phyloP scores from a whole-genome alignment of 2,888 invertebrate species.

The Acronicta psi region DNA sequence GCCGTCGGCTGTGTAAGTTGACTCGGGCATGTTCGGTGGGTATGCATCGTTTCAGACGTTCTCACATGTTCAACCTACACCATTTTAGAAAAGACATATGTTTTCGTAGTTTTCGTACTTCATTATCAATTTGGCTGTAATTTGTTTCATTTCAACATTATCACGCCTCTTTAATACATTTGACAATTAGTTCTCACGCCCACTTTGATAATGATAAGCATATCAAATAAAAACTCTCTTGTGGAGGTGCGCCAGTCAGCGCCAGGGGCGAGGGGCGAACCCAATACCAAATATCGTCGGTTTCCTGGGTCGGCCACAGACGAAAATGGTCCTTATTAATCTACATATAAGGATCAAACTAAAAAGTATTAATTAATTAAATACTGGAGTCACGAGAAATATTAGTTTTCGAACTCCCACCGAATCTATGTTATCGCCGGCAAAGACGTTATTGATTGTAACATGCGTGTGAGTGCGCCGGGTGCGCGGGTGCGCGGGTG shows the following conservation, averaged over 20 bases:
- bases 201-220: slow-evolving; percentile 46
- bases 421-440: slow-evolving; percentile 7
- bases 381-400: slow-evolving; percentile 13
- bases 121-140: no score
- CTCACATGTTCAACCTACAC: no score
- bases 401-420: slow-evolving; percentile 19
- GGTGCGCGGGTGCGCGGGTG: no score
- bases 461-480: no score
- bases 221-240: slow-evolving; percentile 54
- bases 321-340: slow-evolving; percentile 26
- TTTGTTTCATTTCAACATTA: slow-evolving; percentile 5
- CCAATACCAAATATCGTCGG: slow-evolving; percentile 54
- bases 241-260: slow-evolving; percentile 30
- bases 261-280: slow-evolving; percentile 10
- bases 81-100: no score
- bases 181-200: slow-evolving; percentile 34
- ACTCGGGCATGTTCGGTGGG: not conserved
- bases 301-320: slow-evolving; percentile 10
- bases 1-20: not conserved
- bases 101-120: no score
- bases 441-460: slow-evolving; percentile 22
- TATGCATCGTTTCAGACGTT: no score
- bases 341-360: slow-evolving; percentile 29
- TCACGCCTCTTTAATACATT: slow-evolving; percentile 21
- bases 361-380: no score